Base-by-base conservation (phyloP, 1,140 invertebrate genomes). In the Hydropsyche tenuis region DNA sequence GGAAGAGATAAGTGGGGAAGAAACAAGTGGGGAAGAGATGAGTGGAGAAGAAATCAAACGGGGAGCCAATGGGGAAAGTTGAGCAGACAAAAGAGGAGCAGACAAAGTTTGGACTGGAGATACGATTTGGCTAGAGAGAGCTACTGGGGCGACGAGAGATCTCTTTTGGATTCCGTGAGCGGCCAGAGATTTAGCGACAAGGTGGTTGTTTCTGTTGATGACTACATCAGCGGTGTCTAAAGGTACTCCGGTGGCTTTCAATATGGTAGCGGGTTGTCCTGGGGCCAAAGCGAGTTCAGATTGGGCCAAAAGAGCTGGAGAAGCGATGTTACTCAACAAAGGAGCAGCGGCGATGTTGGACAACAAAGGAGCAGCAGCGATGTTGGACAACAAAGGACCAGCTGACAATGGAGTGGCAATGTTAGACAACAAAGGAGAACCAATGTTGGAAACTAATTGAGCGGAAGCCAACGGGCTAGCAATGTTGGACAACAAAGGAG, bases 221-320 rank as follows among this genome's bases (percentile, higher is more conserved):
- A 86, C 82, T 1, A 85, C 84, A 25, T 85, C 84, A 72, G 83
- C 81, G 22, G 85, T 85, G 76, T 85, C 84, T 18, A 86, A 77
- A 18, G 82, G 83, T 16, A 84, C 56, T 69, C 73, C 75, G 37
- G 46, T 69, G 45, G 65, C 69, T 23, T 64, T 46, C 37, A 56
- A 43, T 2, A 77, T 45, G 27, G 62, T 64, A 65, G 75, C 70
- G 62, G 70, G 75, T 25, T 73, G 78, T 64, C 77, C 74, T 20
- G 82, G 79, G 72, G 83, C 81, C 22, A 84, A 79, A 66, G 82
- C 79, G 16, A 81, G 82, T 25, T 60, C 56, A 43, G 66, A 27
- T 62, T 64, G 43, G 71, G 20, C 20, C 42, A 51, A 64, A 18
- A 66, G 22, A 30, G 79, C 78, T 0, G 77, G 70, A 78, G 79